Evolutionary conservation across 2,888 invertebrate species (phyloP), one percentile per base, ranked within the genome.

Genomic region (Mythimna ferrago): DNA sequence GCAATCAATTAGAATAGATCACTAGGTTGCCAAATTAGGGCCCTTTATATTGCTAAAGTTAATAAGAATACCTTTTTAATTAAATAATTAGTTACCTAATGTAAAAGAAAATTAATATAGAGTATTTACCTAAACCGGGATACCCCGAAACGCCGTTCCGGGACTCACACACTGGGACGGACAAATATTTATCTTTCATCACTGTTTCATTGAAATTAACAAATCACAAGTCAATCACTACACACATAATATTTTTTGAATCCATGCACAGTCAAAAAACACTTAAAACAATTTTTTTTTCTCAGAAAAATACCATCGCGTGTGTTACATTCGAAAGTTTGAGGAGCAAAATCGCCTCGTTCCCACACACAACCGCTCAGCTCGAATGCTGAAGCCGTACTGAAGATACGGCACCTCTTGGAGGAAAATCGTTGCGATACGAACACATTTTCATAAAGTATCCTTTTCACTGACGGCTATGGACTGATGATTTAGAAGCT

Each of bases 361-460:
- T 80, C 32, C 67, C 54, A 58, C 56, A 56, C 80, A 89, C 94
- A 88, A 88, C 90, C 87, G 91, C 87, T 85, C 93, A 90, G 92
- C 92, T 77, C 86, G 87, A 91, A 82, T 82, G 94, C 94, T 92
- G 90, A 92, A 91, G 91, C 93, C 86, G 80, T 86, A 94, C 95
- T 94, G 93, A 92, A 92, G 86, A 75, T 65, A 71, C 57, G 51
- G 26, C 57, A 73, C 67, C 83, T 84, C 80, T 81, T 81, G 77
- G 75, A 81, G 79, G 75, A 78, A 78, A 82, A 84, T 80, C 79
- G 77, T 76, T 76, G 78, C 73, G 76, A 79, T 76, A 76, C 63
- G 26, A 70, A 73, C 62, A 72, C 57, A 48, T 76, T 79, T 67
- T 70, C 77, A 65, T 72, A 48, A 62, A 73, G 60, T 64, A 35